Evolutionary conservation across 1,140 invertebrate genomes (phyloP).

Genomic region (Camponotus pennsylvanicus): DNA sequence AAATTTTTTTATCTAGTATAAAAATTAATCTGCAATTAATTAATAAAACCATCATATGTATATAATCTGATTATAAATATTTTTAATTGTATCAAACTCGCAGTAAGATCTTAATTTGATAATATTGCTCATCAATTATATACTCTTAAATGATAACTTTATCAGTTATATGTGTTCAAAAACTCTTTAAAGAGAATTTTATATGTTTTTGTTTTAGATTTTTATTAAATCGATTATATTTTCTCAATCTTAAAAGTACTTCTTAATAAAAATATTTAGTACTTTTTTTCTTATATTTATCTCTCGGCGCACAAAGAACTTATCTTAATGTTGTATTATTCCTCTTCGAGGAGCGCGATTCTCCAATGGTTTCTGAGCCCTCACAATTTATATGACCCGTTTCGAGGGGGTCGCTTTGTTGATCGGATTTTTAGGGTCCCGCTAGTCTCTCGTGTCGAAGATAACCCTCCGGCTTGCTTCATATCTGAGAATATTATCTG

Average conservation of each 20-base stretch:
- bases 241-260: neutral
- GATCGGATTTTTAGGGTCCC: slow-evolving; percentile 73
- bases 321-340: slow-evolving; percentile 28
- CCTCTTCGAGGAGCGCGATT: slow-evolving; percentile 2
- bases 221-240: neutral
- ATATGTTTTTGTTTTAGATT: neutral
- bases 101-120: neutral
- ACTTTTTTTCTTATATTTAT: neutral
- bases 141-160: neutral
- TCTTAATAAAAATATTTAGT: neutral
- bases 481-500: slow-evolving; percentile 80
- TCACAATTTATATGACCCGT: slow-evolving; percentile 37
- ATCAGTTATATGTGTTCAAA: neutral
- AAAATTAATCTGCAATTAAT: neutral
- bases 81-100: no score
- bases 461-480: slow-evolving; percentile 75
- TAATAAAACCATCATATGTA: neutral
- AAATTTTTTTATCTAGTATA: neutral
- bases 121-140: no score
- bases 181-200: neutral
- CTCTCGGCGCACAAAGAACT: neutral
- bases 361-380: slow-evolving; percentile 26
- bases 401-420: slow-evolving; percentile 54
- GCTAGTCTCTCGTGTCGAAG: slow-evolving; percentile 74
- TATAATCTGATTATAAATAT: neutral